Conservation (phyloP, 1,140 invertebrate species). For the Probaryconus sp. region DNA sequence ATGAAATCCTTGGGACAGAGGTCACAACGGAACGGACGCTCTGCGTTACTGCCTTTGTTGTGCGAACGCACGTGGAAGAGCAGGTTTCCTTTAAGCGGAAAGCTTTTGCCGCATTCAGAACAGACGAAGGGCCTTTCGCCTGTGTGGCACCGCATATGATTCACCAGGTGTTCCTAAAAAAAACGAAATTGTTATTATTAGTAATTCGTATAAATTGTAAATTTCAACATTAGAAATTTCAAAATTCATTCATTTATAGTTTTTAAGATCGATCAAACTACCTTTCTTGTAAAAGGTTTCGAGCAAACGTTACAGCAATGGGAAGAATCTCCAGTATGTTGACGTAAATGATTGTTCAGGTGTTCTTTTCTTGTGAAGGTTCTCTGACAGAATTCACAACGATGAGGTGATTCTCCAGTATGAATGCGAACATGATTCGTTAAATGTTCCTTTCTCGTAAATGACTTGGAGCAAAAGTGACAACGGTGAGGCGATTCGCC, state of each 20-base stretch:
- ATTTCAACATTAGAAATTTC: no score
- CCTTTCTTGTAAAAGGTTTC: slow-evolving; percentile 92
- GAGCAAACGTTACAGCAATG: slow-evolving; percentile 91
- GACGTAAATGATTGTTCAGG: slow-evolving; percentile 87
- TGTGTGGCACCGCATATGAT: slow-evolving; percentile 91
- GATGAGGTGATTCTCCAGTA: slow-evolving; percentile 87
- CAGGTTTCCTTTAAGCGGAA: slow-evolving; percentile 92
- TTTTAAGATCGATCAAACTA: no score
- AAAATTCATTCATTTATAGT: no score
- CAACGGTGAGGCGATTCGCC: slow-evolving; percentile 90
- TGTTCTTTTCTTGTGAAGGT: slow-evolving; percentile 91
- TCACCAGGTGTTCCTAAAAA: slow-evolving; percentile 82
- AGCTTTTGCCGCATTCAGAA: slow-evolving; percentile 90
- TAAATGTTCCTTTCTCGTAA: slow-evolving; percentile 90
- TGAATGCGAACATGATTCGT: slow-evolving; percentile 86
- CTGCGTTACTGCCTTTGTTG: slow-evolving; percentile 89
- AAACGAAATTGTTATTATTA: slow-evolving; percentile 13
- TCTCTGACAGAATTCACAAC: slow-evolving; percentile 89
- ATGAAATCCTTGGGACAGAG: slow-evolving; percentile 98
- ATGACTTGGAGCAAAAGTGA: slow-evolving; percentile 89
- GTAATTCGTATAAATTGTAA: background rate
- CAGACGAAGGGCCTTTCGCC: slow-evolving; percentile 91
- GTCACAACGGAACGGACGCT: slow-evolving; percentile 95
- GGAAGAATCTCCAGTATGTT: slow-evolving; percentile 94
- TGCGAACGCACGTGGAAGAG: slow-evolving; percentile 97